Evolutionary conservation across 2,113 vertebrate species (phyloP).

Genomic region (Sinocyclocheilus rhinocerous): DNA sequence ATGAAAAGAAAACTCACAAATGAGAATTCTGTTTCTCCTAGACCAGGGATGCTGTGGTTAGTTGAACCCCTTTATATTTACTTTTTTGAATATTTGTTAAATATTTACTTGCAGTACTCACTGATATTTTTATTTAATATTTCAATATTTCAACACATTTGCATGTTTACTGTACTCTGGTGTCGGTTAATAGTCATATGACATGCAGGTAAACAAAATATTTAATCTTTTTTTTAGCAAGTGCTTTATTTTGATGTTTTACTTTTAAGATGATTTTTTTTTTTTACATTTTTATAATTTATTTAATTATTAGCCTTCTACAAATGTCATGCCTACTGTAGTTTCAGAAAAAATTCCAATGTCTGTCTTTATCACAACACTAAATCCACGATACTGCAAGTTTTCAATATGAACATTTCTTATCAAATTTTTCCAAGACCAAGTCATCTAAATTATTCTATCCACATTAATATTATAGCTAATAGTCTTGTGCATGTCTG

Average conservation of each 20-base stretch:
- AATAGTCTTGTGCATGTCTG: too few relatives aligned
- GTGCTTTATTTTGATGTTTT: neutral
- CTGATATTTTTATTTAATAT: neutral
- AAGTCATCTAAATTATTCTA: neutral
- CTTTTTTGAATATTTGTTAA: neutral
- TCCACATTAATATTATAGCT: neutral
- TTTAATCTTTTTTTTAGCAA: neutral
- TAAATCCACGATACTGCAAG: neutral
- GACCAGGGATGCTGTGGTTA: neutral
- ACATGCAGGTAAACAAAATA: neutral
- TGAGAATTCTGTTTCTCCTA: neutral
- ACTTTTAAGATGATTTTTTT: too few relatives aligned
- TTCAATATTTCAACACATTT: too few relatives aligned
- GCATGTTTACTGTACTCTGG: too few relatives aligned
- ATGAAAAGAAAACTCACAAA: neutral
- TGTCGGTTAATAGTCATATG: neutral
- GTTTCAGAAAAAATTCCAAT: neutral
- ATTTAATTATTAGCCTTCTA: too few relatives aligned
- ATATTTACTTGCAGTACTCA: neutral
- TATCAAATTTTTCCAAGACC: neutral
- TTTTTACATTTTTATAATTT: too few relatives aligned
- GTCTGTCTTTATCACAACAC: neutral
- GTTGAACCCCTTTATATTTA: neutral
- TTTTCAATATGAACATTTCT: neutral
- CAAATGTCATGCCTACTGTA: too few relatives aligned